Percentiles rank a stretch among this genome's conserved stretches.
Evolutionary conservation across 2,113 vertebrate species (phyloP).

Genomic region (Eidolon helvum): DNA sequence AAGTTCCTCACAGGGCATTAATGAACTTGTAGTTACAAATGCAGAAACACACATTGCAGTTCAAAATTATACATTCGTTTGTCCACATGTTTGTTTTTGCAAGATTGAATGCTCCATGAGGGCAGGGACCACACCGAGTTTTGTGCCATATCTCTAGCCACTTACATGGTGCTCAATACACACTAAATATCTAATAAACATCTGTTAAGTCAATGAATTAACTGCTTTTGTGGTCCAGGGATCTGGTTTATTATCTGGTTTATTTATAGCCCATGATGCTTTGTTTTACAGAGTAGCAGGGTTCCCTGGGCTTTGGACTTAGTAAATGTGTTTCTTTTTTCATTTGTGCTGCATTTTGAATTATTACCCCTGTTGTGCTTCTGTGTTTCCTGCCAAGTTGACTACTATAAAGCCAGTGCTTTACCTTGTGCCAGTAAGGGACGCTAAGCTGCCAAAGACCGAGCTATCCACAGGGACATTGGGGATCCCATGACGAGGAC

Average conservation of each 20-base stretch:
- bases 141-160: no score
- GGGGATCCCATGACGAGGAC: no score
- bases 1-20: not conserved
- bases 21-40: not conserved
- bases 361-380: not conserved
- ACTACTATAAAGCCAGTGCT: not conserved
- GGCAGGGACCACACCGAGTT: not conserved
- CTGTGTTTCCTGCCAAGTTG: not conserved
- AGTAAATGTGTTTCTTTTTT: not conserved
- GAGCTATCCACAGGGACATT: not conserved
- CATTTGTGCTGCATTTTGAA: conserved; percentile 2
- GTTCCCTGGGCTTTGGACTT: not conserved
- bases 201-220: not conserved
- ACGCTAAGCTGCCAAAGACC: not conserved
- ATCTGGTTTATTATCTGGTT: not conserved
- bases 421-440: not conserved
- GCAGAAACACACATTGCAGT: not conserved
- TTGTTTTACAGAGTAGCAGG: not conserved
- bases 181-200: not conserved
- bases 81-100: not conserved
- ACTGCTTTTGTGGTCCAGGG: not conserved
- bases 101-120: not conserved
- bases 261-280: not conserved
- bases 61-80: not conserved
- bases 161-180: not conserved